Evolutionary conservation across 2,113 vertebrate genomes (phyloP).

Genomic region (Brienomyrus brachyistius): DNA sequence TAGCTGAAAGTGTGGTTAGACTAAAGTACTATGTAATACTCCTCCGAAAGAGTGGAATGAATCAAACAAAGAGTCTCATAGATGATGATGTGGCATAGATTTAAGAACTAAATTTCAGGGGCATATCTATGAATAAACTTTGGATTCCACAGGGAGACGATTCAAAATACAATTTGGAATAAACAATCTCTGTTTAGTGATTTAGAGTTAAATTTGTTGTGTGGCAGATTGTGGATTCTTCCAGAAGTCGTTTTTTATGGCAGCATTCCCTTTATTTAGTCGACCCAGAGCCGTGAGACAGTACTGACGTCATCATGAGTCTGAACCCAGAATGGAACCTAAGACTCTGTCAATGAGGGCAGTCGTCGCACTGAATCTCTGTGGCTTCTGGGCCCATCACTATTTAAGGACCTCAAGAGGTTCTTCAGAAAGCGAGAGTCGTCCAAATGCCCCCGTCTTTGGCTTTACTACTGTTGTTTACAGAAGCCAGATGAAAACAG

Average conservation of each 20-base stretch:
- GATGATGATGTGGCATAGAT: background rate
- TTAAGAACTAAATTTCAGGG: background rate
- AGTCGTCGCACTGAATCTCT: background rate
- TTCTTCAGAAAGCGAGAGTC: conserved; percentile 8
- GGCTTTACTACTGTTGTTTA: background rate
- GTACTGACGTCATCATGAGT: background rate
- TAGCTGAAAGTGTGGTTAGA: background rate
- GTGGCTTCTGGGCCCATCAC: conserved; percentile 31
- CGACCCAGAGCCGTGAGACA: background rate
- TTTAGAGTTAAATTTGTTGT: background rate
- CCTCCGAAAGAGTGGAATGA: background rate
- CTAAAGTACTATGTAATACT: background rate
- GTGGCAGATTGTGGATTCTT: background rate
- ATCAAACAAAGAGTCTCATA: background rate
- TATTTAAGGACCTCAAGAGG: conserved; percentile 32
- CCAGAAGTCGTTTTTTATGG: background rate
- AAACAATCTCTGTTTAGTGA: background rate
- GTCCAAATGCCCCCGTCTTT: background rate
- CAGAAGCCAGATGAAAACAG: background rate
- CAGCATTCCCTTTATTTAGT: background rate
- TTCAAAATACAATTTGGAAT: background rate
- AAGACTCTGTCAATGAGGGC: background rate
- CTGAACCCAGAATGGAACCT: background rate
- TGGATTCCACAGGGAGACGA: background rate
- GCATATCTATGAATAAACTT: background rate